These are phyloP conservation scores for Cryptotis parvus DNA, from an alignment of 2,113 vertebrate species.

Conservation along the genomic window DNA sequence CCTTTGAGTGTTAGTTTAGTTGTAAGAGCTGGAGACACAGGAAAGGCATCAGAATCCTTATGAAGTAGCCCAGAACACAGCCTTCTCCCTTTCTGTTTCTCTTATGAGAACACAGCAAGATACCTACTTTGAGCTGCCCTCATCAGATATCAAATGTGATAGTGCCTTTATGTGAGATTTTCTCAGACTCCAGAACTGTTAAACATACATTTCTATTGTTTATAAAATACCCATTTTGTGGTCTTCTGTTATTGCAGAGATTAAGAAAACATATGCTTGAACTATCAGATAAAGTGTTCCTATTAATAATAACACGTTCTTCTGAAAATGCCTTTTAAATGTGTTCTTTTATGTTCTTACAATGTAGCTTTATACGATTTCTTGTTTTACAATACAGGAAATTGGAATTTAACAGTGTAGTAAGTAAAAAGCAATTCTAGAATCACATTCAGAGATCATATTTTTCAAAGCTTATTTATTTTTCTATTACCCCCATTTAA, in stretches of 20 bases:
- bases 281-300: background rate
- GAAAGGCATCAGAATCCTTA: background rate
- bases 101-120: background rate
- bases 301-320: background rate
- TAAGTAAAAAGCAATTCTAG: slow-evolving; percentile 28
- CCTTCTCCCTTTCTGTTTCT: background rate
- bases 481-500: background rate
- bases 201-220: slow-evolving; percentile 11
- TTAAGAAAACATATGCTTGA: background rate
- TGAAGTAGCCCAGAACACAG: background rate
- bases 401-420: background rate
- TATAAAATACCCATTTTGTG: background rate
- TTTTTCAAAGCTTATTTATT: slow-evolving; percentile 24
- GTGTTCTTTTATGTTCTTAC: background rate
- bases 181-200: background rate
- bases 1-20: background rate
- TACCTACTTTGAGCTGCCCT: background rate
- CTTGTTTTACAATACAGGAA: slow-evolving; percentile 7
- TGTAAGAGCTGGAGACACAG: background rate
- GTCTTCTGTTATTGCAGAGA: background rate
- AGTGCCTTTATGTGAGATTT: background rate
- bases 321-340: background rate
- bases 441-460: background rate
- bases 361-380: background rate
- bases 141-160: background rate